phyloP scores from a whole-genome alignment of 2,888 invertebrate genomes.

The Phyllotreta cruciferae region DNA sequence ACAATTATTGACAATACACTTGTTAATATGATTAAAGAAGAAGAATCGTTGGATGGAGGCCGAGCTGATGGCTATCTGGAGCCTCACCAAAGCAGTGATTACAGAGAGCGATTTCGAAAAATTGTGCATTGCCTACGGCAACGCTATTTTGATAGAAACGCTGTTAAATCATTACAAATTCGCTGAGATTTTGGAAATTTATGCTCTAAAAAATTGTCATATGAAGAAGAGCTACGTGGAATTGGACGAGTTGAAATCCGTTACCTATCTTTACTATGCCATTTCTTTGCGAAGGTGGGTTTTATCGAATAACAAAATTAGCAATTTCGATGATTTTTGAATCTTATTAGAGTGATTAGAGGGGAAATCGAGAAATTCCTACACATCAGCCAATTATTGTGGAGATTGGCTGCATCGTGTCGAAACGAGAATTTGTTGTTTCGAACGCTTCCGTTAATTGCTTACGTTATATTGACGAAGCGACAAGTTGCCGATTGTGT shows the following conservation, averaged over 20 bases:
- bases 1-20: background rate
- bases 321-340: too few relatives aligned
- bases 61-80: conserved; percentile 66
- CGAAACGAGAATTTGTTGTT: conserved; percentile 52
- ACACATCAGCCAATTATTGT: conserved; percentile 57
- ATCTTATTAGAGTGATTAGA: conserved; percentile 48
- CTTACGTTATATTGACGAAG: conserved; percentile 55
- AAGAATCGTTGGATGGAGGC: conserved; percentile 60
- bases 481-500: conserved; percentile 58
- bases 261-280: conserved; percentile 59
- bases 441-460: conserved; percentile 56
- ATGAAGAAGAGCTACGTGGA: conserved; percentile 57
- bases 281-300: conserved; percentile 60
- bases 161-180: conserved; percentile 49
- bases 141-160: conserved; percentile 60
- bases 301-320: background rate
- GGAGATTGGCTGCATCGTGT: conserved; percentile 55
- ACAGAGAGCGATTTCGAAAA: conserved; percentile 64
- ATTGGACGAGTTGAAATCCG: conserved; percentile 59
- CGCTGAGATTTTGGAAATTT: conserved; percentile 56
- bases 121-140: conserved; percentile 64
- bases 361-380: conserved; percentile 55
- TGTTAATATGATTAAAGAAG: conserved; percentile 40
- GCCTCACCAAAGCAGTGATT: conserved; percentile 63
- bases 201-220: conserved; percentile 58